Evolutionary conservation across 2,113 vertebrate genomes (phyloP).

Genomic region (Plectropomus leopardus): DNA sequence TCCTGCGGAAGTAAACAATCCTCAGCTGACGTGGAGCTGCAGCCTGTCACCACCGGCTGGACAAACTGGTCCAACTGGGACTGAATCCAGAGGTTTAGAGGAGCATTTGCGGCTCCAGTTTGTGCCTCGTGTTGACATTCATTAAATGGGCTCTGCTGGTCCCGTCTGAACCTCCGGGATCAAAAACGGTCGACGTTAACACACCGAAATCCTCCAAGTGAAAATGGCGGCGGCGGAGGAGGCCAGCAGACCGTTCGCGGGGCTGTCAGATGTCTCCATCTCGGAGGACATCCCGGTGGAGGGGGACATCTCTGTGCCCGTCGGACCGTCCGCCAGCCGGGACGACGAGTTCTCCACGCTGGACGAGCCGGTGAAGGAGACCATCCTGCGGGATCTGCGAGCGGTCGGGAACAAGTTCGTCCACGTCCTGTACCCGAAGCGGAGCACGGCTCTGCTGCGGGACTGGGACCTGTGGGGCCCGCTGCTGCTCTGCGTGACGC

Average conservation of each 20-base stretch:
- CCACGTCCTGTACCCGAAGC: slow-evolving; percentile 96
- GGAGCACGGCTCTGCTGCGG: slow-evolving; percentile 92
- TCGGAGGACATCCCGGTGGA: slow-evolving; percentile 93
- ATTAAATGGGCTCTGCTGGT: background rate
- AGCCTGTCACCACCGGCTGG: background rate
- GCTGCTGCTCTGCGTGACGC: slow-evolving; percentile 94
- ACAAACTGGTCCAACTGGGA: background rate
- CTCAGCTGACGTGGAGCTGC: slow-evolving; percentile 75
- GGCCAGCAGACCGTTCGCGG: slow-evolving; percentile 87
- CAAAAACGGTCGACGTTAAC: background rate
- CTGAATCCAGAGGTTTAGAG: accelerated
- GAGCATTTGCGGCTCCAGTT: accelerated
- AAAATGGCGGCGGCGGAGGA: slow-evolving; percentile 83
- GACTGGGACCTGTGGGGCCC: slow-evolving; percentile 99
- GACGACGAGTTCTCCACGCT: slow-evolving; percentile 93
- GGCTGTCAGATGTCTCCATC: slow-evolving; percentile 93
- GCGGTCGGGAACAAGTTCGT: slow-evolving; percentile 97
- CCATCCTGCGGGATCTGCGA: slow-evolving; percentile 94
- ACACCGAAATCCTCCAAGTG: background rate
- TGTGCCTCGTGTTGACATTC: accelerated
- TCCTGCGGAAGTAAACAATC: slow-evolving; percentile 76
- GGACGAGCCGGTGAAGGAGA: slow-evolving; percentile 95
- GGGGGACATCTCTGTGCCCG: slow-evolving; percentile 93
- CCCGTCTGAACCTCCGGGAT: background rate
- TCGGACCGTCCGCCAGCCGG: slow-evolving; percentile 75